Base-by-base conservation (phyloP, 2,888 invertebrate species). In the Coleophora flavipennella region DNA sequence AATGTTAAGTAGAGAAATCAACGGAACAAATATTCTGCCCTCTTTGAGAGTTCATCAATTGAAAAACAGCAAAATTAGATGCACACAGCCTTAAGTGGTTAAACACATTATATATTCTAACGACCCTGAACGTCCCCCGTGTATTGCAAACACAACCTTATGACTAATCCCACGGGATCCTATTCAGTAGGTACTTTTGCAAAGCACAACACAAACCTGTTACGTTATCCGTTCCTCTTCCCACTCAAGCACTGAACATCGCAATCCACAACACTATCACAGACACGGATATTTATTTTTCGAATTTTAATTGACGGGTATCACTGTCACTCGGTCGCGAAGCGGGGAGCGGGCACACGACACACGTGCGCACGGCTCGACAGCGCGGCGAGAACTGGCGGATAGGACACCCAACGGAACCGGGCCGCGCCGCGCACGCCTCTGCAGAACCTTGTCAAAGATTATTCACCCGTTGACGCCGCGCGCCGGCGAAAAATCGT, bases 391-490 rank as follows among this genome's bases (percentile, higher is more conserved):
- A 55, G 52, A 54, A 80, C 81, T 79, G 68, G 55, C 44, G 14
- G 14, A 11, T 20, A 42, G 14, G 14, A 11, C 12, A 42, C 34
- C 35, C 36, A 46, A 51, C 20, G 20, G 20, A 20, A 20, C 6
- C n/a, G 6, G 20, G 20, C 50, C 57, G 62, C 59, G 60, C 64
- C 69, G 78, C 79, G 77, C 80, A 77, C 69, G 65, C 68, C 69
- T 69, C 69, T 62, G 62, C 70, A 63, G 67, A 33, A 53, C 62
- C 58, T 46, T 57, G 68, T 65, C 70, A 68, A 62, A 70, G 62
- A 73, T 61, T 66, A 67, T 50, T 50, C 41, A 50, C 44, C 41
- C 48, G 40, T 49, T 40, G 43, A 40, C 43, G 49, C 51, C 20
- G 20, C 20, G 20, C 35, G 13, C 25, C 7, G 20, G 20, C 33